These are phyloP conservation scores for Selene dorsalis DNA, from an alignment of 2,797 vertebrate genomes.

Conservation along the genomic window DNA sequence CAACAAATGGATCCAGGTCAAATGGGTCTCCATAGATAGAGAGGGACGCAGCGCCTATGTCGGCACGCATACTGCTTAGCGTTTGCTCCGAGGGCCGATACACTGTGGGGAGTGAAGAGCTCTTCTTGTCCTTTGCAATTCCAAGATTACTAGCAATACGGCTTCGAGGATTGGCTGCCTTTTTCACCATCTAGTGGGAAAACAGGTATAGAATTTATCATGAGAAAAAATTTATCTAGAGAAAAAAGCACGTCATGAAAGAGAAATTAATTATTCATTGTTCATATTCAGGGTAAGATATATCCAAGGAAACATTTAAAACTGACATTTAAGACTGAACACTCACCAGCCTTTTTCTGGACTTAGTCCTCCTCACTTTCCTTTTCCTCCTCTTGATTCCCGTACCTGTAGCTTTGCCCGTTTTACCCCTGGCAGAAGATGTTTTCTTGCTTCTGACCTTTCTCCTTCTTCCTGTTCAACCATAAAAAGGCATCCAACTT, in stretches of 20 bases:
- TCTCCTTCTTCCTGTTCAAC: conserved; percentile 85
- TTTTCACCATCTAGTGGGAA: conserved; percentile 75
- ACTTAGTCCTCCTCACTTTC: conserved; percentile 82
- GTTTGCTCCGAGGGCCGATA: conserved; percentile 88
- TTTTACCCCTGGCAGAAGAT: conserved; percentile 64
- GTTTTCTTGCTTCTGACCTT: conserved; percentile 82
- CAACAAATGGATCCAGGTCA: conserved; percentile 87
- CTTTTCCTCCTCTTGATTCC: conserved; percentile 83
- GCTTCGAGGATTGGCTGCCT: conserved; percentile 80
- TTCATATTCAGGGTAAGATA: not conserved
- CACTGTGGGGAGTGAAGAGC: conserved; percentile 87
- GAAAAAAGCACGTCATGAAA: not conserved
- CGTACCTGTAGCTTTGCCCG: conserved; percentile 68
- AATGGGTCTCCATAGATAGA: conserved; percentile 95
- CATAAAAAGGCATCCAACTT: not conserved
- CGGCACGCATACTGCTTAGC: conserved; percentile 91
- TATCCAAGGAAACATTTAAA: not conserved
- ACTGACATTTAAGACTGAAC: not conserved
- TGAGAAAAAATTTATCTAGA: not conserved
- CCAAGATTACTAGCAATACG: conserved; percentile 92
- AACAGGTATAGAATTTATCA: not conserved
- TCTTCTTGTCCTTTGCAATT: conserved; percentile 83
- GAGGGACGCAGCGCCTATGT: conserved; percentile 93
- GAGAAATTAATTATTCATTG: not conserved
- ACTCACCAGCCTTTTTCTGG: conserved; percentile 81